phyloP scores from a whole-genome alignment of 2,888 invertebrate species.

The Drosophila percnosoma region DNA sequence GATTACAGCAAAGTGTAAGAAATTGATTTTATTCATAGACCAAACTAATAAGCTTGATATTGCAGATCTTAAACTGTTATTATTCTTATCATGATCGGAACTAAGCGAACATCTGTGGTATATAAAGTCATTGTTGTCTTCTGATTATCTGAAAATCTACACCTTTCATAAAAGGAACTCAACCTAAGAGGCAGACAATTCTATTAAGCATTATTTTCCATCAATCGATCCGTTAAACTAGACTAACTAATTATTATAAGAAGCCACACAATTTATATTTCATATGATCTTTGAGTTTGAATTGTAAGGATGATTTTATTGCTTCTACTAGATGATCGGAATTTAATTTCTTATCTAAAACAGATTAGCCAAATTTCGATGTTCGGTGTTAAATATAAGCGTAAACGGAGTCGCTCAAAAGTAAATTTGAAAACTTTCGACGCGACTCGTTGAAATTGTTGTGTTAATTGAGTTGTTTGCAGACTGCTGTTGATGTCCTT shows the following conservation, averaged over 20 bases:
- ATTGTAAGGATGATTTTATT: neutral
- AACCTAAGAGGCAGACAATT: neutral
- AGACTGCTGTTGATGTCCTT: constrained; percentile 29
- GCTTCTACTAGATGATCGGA: neutral
- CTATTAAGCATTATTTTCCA: neutral
- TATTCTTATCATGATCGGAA: neutral
- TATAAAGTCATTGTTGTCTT: neutral
- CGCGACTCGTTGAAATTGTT: constrained; percentile 38
- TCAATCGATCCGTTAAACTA: neutral
- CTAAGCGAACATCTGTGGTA: neutral
- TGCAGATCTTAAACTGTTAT: constrained; percentile 24
- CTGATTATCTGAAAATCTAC: neutral
- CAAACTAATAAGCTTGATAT: constrained; percentile 39
- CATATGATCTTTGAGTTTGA: neutral
- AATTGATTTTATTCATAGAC: constrained; percentile 14
- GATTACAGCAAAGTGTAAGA: constrained; percentile 34
- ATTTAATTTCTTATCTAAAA: neutral
- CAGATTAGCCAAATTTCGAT: neutral
- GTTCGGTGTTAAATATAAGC: neutral
- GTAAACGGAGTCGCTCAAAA: constrained; percentile 7
- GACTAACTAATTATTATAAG: neutral
- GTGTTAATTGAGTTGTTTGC: constrained; percentile 71
- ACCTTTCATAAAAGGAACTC: neutral
- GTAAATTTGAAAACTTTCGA: constrained; percentile 25
- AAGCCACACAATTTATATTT: constrained; percentile 25